Percentiles rank a stretch among this genome's conserved stretches.
phyloP scores from a whole-genome alignment of 2,797 vertebrate genomes.

The Hipposideros larvatus region DNA sequence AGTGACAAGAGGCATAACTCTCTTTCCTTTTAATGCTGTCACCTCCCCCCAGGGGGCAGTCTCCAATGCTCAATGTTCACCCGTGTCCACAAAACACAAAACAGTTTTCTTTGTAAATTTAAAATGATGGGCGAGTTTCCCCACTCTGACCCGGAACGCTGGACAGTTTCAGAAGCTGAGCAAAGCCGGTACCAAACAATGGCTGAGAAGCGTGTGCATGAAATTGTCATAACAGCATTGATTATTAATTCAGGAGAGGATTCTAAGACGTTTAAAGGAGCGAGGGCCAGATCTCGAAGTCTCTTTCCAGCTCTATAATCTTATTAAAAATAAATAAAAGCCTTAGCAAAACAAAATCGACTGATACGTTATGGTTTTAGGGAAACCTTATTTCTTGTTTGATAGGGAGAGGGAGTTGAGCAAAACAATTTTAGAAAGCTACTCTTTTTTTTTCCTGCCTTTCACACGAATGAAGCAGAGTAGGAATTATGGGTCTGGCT shows the following conservation, averaged over 20 bases:
- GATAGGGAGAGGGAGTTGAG: not conserved
- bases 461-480: not conserved
- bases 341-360: not conserved
- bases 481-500: not conserved
- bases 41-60: not conserved
- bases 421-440: not conserved
- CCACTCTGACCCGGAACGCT: not conserved
- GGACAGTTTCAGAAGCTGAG: slow-evolving; percentile 1
- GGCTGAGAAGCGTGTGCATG: not conserved
- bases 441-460: not conserved
- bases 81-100: not conserved
- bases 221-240: not conserved
- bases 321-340: not conserved
- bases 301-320: not conserved
- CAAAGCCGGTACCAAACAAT: not conserved
- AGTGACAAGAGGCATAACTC: not conserved
- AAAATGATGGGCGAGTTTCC: not conserved
- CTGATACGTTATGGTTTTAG: not conserved
- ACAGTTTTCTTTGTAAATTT: not conserved
- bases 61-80: not conserved
- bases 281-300: not conserved
- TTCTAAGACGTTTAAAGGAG: not conserved
- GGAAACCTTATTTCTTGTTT: not conserved
- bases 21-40: not conserved
- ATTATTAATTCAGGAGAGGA: not conserved